Base-by-base conservation (phyloP, 1,140 invertebrate species). In the Trissolcus basalis region DNA sequence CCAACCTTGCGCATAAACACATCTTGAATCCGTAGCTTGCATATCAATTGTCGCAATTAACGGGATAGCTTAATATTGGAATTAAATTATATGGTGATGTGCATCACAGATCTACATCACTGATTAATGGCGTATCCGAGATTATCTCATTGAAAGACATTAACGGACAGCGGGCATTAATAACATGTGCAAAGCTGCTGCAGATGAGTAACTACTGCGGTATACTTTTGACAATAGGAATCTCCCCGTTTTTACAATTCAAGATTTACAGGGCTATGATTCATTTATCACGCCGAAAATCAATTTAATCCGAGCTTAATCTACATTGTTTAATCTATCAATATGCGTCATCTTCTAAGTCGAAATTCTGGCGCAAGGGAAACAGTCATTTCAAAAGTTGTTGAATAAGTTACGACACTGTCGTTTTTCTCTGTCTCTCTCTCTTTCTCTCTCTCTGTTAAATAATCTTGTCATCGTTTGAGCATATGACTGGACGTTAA, bases 1-100 rank as follows among this genome's bases (percentile, higher is more conserved):
- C n/a, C n/a, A n/a, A n/a, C n/a, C n/a, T n/a, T n/a, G n/a, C n/a
- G n/a, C n/a, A 19, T 13, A 48, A 14, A 12, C 51, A 33, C n/a
- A 9, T 71, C 67, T 77, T 71, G 68, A 58, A 63, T 63, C 59
- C 35, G 41, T 27, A 45, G 14, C 55, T 27, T 60, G 70, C 73
- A 68, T 76, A 76, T 79, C 69, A 79, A 72, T 59, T 74, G 65
- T 79, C 64, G 72, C 71, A 79, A 79, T 79, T 79, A 79, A 75
- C 77, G 59, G 68, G 69, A 69, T 79, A 69, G 77, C 72, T 76
- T 79, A 76, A 76, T 77, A 77, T 76, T 79, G 59, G 59, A 60
- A 79, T 76, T 76, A 72, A 69, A 79, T 71, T 72, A 68, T 71
- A 71, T 51, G 51, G 51, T 47, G 53, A 50, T 64, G 54, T 77